Evolutionary conservation across 2,113 vertebrate genomes (phyloP).

Genomic region (Urocolius indicus): DNA sequence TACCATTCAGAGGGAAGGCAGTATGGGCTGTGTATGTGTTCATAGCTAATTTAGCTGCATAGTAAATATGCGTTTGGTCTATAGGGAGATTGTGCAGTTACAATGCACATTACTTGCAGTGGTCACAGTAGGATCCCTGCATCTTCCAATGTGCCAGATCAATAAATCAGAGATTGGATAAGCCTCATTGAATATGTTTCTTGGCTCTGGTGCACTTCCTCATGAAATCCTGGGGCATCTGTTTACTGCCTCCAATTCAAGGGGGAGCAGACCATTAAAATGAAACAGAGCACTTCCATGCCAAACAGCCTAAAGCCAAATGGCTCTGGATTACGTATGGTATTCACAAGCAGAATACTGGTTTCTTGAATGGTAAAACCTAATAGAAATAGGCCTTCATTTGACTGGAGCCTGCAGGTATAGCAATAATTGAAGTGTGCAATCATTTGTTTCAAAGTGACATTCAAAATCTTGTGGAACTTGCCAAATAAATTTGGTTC

Average conservation of each 20-base stretch:
- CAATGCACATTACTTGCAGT: background rate
- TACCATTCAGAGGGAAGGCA: background rate
- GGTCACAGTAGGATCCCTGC: background rate
- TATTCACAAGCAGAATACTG: background rate
- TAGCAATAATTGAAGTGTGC: background rate
- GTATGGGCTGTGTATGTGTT: background rate
- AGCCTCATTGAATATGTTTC: background rate
- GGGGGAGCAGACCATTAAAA: background rate
- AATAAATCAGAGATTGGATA: slow-evolving; percentile 25
- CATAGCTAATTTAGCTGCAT: background rate
- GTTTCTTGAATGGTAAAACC: background rate
- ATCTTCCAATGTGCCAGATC: background rate
- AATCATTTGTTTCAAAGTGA: background rate
- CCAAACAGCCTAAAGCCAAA: slow-evolving; percentile 13
- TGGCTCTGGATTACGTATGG: background rate
- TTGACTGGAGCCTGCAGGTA: background rate
- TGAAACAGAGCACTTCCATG: background rate
- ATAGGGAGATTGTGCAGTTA: background rate
- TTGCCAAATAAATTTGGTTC: background rate
- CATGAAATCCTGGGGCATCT: slow-evolving; percentile 4
- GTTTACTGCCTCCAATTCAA: slow-evolving; percentile 33
- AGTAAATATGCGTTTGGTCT: background rate
- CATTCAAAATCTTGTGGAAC: background rate
- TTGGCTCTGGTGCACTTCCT: slow-evolving; percentile 21
- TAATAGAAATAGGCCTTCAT: background rate